Evolutionary conservation across 2,113 vertebrate genomes (phyloP), one percentile per base, ranked within the genome.

Genomic region (Anolis carolinensis): DNA sequence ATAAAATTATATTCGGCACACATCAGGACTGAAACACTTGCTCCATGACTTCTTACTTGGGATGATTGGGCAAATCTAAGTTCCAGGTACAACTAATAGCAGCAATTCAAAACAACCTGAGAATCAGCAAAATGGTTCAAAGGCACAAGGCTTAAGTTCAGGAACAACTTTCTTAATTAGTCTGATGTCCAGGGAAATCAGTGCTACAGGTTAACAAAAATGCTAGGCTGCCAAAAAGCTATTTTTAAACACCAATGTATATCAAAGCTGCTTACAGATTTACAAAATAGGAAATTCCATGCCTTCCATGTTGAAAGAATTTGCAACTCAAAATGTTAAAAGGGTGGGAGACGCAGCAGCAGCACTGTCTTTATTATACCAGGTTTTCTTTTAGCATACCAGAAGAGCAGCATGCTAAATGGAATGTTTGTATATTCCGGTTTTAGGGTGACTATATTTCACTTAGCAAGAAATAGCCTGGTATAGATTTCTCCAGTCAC

Each of bases 141-240:
- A 97, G 96, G 96, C 96, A 97, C 95, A 90, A 91, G 91, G 93
- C 94, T 95, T 81, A 85, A 92, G 85, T 92, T 93, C 83, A 92
- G 90, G 87, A 90, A 65, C 82, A 89, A 88, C 87, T 87, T 89
- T 93, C 90, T 89, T 93, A 87, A 78, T 87, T 7, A 68, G 27
- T 91, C n/a, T 0, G 9, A 79, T 85, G 87, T 87, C 90, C 93
- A 67, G n/a, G 92, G 83, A 82, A 93, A 92, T 76, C 52, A 87
- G 59, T 89, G 90, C 86, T 87, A 86, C 89, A 70, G 93, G 90
- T 89, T 92, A 90, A 91, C 76, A 59, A 93, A 95, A 95, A 83
- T 86, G 18, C 55, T 92, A 91, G 81, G 86, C 90, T 94, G 89
- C 78, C 81, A 21, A 85, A 83, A 44, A 62, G 59, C 36, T 59